Percentiles rank a stretch among this genome's conserved stretches.
phyloP scores from a whole-genome alignment of 2,888 invertebrate genomes.

The Ormia ochracea region DNA sequence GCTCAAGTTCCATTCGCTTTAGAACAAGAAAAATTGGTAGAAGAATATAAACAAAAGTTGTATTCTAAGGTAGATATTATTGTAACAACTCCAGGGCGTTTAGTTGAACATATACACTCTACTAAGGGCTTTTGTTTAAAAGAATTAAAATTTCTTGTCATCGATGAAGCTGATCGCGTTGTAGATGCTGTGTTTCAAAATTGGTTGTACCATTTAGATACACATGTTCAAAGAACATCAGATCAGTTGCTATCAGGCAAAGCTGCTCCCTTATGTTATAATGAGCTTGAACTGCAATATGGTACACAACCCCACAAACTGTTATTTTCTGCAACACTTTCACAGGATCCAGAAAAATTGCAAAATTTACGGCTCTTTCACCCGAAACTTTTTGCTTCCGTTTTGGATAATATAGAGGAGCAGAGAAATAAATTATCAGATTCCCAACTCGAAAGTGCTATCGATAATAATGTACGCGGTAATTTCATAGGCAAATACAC shows the following conservation, averaged over 20 bases:
- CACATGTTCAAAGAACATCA: constrained; percentile 79
- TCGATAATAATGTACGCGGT: constrained; percentile 71
- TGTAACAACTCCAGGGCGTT: constrained; percentile 91
- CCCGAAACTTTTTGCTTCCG: constrained; percentile 92
- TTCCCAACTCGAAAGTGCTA: not conserved
- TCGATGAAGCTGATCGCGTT: constrained; percentile 98
- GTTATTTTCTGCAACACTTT: constrained; percentile 97
- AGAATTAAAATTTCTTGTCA: constrained; percentile 86
- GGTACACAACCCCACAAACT: constrained; percentile 86
- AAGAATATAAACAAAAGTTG: constrained; percentile 76
- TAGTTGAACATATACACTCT: constrained; percentile 92
- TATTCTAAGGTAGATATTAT: constrained; percentile 85
- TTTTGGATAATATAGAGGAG: constrained; percentile 74
- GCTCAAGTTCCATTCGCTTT: constrained; percentile 82
- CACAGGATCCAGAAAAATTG: constrained; percentile 96
- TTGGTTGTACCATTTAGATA: constrained; percentile 90
- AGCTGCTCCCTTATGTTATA: constrained; percentile 71
- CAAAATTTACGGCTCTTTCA: constrained; percentile 92
- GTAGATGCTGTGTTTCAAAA: constrained; percentile 94
- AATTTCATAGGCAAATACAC: constrained; percentile 86
- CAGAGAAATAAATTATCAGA: constrained; percentile 63
- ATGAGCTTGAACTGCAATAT: constrained; percentile 68
- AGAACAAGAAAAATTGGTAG: constrained; percentile 83
- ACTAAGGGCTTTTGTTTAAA: constrained; percentile 87
- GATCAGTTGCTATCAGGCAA: constrained; percentile 79